A percentile compares a stretch with the other conserved stretches of the same genome.
Evolutionary conservation across 2,113 vertebrate genomes (phyloP).

Genomic region (Danio rerio): DNA sequence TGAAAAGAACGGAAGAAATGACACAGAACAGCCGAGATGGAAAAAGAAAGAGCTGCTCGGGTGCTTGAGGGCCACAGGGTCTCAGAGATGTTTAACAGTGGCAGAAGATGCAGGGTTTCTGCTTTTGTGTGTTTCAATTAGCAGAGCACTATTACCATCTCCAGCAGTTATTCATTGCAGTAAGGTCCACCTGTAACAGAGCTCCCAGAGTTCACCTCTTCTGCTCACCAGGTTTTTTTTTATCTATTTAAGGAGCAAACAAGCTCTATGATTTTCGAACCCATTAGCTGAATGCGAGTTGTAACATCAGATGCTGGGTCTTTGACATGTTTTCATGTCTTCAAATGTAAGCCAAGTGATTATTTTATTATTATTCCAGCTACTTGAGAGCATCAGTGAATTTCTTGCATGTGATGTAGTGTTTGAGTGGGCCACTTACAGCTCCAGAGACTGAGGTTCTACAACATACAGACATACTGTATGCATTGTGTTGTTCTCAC

Average conservation of each 20-base stretch:
- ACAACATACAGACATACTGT: too few species aligned
- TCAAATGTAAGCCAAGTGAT: not conserved
- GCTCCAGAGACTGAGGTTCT: not conserved
- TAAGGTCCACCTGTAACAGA: conserved; percentile 73
- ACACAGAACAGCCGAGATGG: not conserved
- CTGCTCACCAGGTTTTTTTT: not conserved
- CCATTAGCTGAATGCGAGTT: not conserved
- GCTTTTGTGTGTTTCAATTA: conserved; percentile 69
- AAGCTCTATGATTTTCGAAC: not conserved
- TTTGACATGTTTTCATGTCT: not conserved
- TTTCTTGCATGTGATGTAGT: not conserved
- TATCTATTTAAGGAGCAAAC: not conserved
- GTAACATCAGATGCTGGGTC: not conserved
- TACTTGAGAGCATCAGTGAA: not conserved
- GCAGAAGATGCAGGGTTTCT: conserved; percentile 81
- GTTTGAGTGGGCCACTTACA: not conserved
- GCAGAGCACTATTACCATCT: conserved; percentile 81
- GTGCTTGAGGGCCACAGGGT: conserved; percentile 63
- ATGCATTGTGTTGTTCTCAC: conserved; percentile 67
- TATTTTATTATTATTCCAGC: not conserved
- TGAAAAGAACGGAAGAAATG: conserved; percentile 60
- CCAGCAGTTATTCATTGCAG: conserved; percentile 83
- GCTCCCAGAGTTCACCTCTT: not conserved
- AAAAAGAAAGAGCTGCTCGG: not conserved
- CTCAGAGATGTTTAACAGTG: conserved; percentile 79